These are phyloP conservation scores for Drosophila formosana DNA, from an alignment of 2,888 invertebrate species.

Conservation along the genomic window DNA sequence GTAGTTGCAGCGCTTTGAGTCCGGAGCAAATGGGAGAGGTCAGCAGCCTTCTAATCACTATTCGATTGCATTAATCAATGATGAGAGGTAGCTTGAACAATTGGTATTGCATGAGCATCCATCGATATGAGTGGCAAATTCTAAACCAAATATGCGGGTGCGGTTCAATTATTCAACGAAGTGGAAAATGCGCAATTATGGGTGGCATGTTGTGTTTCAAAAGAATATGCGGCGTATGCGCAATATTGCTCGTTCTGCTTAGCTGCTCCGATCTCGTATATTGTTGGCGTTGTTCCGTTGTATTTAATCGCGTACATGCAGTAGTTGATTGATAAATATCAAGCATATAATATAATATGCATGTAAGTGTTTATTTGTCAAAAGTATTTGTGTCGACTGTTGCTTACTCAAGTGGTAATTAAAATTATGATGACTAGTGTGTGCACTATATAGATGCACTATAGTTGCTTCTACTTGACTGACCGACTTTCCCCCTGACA, in stretches of 20 bases:
- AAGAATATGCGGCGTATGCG: slow-evolving; percentile 63
- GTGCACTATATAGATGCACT: slow-evolving; percentile 12
- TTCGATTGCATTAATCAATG: background rate
- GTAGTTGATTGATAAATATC: background rate
- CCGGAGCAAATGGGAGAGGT: too few species aligned
- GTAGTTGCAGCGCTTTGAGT: too few species aligned
- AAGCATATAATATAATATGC: background rate
- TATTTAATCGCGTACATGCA: background rate
- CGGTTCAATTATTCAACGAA: slow-evolving; percentile 52
- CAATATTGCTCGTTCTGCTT: slow-evolving; percentile 52
- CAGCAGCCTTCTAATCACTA: background rate
- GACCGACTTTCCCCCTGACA: slow-evolving; percentile 59
- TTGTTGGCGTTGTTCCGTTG: slow-evolving; percentile 45
- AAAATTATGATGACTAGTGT: slow-evolving; percentile 70
- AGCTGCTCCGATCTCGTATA: slow-evolving; percentile 28
- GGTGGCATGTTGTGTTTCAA: slow-evolving; percentile 22
- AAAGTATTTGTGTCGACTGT: slow-evolving; percentile 31
- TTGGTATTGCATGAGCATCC: slow-evolving; percentile 42
- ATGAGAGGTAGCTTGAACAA: slow-evolving; percentile 32
- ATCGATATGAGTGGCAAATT: slow-evolving; percentile 56
- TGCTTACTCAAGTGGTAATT: slow-evolving; percentile 74
- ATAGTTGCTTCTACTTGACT: slow-evolving; percentile 22
- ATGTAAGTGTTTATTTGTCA: slow-evolving; percentile 9
- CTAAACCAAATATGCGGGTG: slow-evolving; percentile 19
- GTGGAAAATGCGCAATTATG: slow-evolving; percentile 74